Base-by-base conservation (phyloP, 1,140 invertebrate species). In the Helicoverpa armigera region DNA sequence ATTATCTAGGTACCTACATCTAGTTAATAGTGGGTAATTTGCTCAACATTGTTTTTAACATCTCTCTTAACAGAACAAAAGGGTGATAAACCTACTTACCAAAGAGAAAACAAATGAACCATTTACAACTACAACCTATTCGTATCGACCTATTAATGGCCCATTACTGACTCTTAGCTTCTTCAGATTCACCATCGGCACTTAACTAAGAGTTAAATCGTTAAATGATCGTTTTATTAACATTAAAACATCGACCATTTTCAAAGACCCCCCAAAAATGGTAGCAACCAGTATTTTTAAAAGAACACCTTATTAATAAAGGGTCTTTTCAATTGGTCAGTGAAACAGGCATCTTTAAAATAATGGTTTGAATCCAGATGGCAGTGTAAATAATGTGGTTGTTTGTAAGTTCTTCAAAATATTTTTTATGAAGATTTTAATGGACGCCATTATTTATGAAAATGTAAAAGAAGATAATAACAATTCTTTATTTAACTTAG, bases 71-170 rank as follows among this genome's bases (percentile, higher is more conserved):
- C 18, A 60, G 23, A 60, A 60, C 58, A 60, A 2, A 60, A 29
- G 7, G 56, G 35, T 60, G 43, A 50, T 67, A 67, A 67, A 67
- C 63, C 63, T 67, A 67, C 35, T 48, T 67, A 18, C 63, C 5
- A 65, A 65, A 65, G 43, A 7, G 13, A 65, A 56, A 10, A 65
- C 14, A 10, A 65, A 65, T 35, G 2, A 35, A 23, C 29, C 29
- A 63, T 35, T 35, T 29, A 63, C 11, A 1, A 63, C 3, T 23
- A 63, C 31, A 63, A 63, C 60, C 60, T 4, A 63, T 63, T 35
- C 29, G 29, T 9, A 65, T 50, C 18, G 16, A 58, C 18, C 16
- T 18, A 58, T 58, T 58, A 58, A 58, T 50, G n/a, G 50, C n/a
- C 63, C 35, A 67, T 67, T 67, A 67, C 14, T 48, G n/a, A 10